Percentiles rank a stretch among this genome's conserved stretches.
Conservation (phyloP, 2,797 vertebrate species). For the Sternotherus odoratus region DNA sequence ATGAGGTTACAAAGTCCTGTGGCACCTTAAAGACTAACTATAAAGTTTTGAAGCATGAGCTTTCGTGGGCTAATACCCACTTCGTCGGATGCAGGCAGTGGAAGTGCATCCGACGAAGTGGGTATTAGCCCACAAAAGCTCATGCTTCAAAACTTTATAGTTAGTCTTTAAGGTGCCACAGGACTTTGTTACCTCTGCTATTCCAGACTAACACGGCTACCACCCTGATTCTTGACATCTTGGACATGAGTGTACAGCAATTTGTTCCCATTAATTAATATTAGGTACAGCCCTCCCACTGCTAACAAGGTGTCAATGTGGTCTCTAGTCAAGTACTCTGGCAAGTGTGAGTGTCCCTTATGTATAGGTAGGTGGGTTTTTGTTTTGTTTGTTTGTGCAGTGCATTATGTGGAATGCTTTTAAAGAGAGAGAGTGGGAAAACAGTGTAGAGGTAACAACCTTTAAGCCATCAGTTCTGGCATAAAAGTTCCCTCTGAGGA, state of each 20-base stretch:
- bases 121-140: too few species aligned
- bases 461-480: conserved; percentile 1
- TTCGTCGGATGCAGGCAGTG: too few species aligned
- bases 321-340: background rate
- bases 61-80: too few species aligned
- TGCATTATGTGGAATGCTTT: background rate
- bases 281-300: background rate
- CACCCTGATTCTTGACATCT: too few species aligned
- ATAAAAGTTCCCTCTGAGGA: conserved; percentile 1
- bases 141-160: too few species aligned
- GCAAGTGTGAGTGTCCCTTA: background rate
- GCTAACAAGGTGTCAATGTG: background rate
- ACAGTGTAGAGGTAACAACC: background rate
- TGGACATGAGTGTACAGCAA: background rate
- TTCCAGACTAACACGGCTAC: too few species aligned
- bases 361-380: background rate
- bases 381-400: background rate
- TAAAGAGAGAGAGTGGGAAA: background rate
- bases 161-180: too few species aligned
- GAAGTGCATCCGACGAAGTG: too few species aligned
- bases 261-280: background rate
- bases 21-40: too few species aligned
- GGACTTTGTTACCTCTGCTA: too few species aligned
- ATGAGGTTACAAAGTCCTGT: too few species aligned
- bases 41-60: too few species aligned